Evolutionary conservation across 2,797 vertebrate genomes (phyloP), one percentile per base, ranked within the genome.

Genomic region (Propithecus perrieri): DNA sequence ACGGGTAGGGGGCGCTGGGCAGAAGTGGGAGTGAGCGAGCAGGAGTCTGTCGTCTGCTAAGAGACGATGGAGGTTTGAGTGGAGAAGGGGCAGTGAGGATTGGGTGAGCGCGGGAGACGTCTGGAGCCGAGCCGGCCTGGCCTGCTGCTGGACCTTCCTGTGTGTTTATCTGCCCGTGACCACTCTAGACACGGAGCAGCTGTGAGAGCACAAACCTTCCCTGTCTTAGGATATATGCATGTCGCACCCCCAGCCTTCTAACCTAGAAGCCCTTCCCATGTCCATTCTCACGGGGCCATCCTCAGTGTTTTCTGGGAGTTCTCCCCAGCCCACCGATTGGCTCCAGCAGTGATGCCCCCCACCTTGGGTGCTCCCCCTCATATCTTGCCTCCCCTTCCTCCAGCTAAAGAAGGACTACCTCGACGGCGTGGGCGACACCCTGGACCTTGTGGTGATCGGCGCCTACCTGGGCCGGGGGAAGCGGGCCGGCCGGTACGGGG

Each of bases 391-490:
- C 74, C 48, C 24, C 5, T 41, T 33, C 41, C 83, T 28, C 0
- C 97, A 99, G 99, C 95, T 99, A 95, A 99, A 99, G 98, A 99
- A 99, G 98, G 99, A 99, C 96, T 99, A 99, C 96, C 98, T 99
- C 92, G 99, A 99, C 0, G 99, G 99, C 0, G 98, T 99, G 13
- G 99, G 99, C 0, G 99, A 99, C 98, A 99, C 99, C 0, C 85
- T 99, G 94, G 99, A 99, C 97, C 99, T 99, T 41, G 99, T 99
- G 81, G 99, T 99, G 96, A 99, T 99, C 1, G 99, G 99, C 0
- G 99, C 99, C 67, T 99, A 99, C 97, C 96, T 99, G 90, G 99
- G 99, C 5, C 99, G 99, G 95, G 99, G 99, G 33, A 99, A 99
- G 97, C 98, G 99, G 80, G 98, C 99, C 0, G 99, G 99, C 48